Conservation (phyloP, 2,888 invertebrate genomes). For the Incurvaria masculella region DNA sequence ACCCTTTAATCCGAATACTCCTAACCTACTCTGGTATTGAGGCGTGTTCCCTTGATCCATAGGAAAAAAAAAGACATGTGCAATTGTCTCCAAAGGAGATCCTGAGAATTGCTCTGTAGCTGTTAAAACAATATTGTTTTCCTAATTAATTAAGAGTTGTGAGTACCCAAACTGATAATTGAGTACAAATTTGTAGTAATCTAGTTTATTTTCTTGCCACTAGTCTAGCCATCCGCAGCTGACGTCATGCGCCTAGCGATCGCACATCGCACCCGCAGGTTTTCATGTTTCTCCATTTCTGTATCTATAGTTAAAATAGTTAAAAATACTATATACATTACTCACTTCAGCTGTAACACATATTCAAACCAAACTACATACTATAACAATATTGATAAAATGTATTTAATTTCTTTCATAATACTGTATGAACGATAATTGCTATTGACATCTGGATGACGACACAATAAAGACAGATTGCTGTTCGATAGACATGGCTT, state of each 20-base stretch:
- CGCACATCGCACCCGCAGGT: constrained; percentile 50
- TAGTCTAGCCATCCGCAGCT: no score
- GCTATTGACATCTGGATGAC: constrained; percentile 51
- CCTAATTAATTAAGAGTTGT: no score
- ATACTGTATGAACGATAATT: constrained; percentile 53
- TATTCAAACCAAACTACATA: constrained; percentile 50
- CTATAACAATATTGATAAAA: constrained; percentile 53
- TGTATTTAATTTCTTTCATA: constrained; percentile 53
- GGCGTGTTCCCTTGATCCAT: no score
- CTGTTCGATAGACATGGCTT: constrained; percentile 50
- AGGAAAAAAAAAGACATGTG: no score
- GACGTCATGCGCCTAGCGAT: constrained; percentile 20
- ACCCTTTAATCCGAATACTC: no score
- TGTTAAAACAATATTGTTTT: no score
- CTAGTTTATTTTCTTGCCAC: no score
- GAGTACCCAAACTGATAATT: no score
- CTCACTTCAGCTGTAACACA: constrained; percentile 44
- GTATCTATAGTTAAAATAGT: constrained; percentile 45
- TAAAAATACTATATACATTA: constrained; percentile 47
- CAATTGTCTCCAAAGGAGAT: no score
- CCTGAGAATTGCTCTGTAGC: no score
- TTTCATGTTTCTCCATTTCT: constrained; percentile 49
- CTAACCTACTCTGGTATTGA: no score
- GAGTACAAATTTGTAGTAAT: no score
- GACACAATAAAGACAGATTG: constrained; percentile 55